These are phyloP conservation scores for Synergus umbraculus DNA, from an alignment of 2,888 invertebrate species.

Conservation along the genomic window DNA sequence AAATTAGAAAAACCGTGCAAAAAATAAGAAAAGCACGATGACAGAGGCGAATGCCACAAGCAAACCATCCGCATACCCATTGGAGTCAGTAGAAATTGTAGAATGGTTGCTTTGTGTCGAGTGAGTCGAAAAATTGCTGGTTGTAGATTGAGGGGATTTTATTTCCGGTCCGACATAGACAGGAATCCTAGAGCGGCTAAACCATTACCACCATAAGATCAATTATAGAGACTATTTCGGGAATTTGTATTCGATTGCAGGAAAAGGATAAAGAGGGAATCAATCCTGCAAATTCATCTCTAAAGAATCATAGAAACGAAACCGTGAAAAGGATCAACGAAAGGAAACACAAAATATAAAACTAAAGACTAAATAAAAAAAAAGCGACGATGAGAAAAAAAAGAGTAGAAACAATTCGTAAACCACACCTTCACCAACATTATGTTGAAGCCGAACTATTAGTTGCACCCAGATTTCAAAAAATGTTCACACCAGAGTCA, in stretches of 20 bases:
- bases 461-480: background rate
- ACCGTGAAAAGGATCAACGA: constrained; percentile 2
- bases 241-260: background rate
- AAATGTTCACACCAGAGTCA: background rate
- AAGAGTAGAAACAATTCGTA: background rate
- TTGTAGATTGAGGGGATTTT: constrained; percentile 80
- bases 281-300: background rate
- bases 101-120: constrained; percentile 76
- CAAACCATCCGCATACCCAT: constrained; percentile 70
- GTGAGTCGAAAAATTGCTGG: constrained; percentile 76
- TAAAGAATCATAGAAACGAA: constrained; percentile 1
- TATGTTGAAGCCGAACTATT: background rate
- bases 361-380: background rate
- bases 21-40: constrained; percentile 30
- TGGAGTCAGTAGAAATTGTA: constrained; percentile 75
- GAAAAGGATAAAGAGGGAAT: constrained; percentile 8
- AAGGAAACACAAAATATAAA: constrained; percentile 36
- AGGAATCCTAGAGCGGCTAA: constrained; percentile 85
- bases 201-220: constrained; percentile 77
- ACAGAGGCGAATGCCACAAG: constrained; percentile 41
- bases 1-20: background rate
- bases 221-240: constrained; percentile 15
- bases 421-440: constrained; percentile 42
- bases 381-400: background rate
- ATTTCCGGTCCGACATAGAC: constrained; percentile 83